These are phyloP conservation scores for Tridacna crocea DNA, from an alignment of 2,888 invertebrate genomes.

Conservation along the genomic window DNA sequence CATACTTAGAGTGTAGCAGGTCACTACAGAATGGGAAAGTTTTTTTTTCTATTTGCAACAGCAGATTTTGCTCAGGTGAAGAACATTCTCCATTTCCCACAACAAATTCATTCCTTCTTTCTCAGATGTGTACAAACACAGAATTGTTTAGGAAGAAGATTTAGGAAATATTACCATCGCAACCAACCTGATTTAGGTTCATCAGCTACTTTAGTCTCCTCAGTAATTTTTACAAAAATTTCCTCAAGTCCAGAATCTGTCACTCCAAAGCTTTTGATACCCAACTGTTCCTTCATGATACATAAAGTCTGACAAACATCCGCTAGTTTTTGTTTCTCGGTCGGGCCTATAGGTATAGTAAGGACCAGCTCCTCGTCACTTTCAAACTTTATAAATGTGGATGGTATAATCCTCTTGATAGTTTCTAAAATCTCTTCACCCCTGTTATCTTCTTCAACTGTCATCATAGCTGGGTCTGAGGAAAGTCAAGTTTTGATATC, in stretches of 20 bases:
- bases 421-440: slow-evolving; percentile 24
- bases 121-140: too few species aligned
- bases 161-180: too few species aligned
- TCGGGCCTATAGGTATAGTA: slow-evolving; percentile 67
- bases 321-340: slow-evolving; percentile 38
- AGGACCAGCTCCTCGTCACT: slow-evolving; percentile 64
- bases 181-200: not conserved
- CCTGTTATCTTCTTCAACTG: slow-evolving; percentile 3
- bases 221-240: slow-evolving; percentile 82
- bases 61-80: too few species aligned
- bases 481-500: too few species aligned
- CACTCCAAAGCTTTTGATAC: slow-evolving; percentile 80
- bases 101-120: too few species aligned
- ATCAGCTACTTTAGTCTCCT: slow-evolving; percentile 40
- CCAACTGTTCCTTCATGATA: slow-evolving; percentile 62
- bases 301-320: slow-evolving; percentile 81
- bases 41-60: too few species aligned
- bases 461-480: not conserved
- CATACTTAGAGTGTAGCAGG: too few species aligned
- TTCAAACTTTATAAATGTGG: slow-evolving; percentile 29
- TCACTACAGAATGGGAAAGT: too few species aligned
- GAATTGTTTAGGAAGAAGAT: too few species aligned
- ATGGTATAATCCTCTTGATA: slow-evolving; percentile 31
- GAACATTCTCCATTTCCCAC: too few species aligned
- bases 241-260: slow-evolving; percentile 82